These are phyloP conservation scores for Tolmerus cingulatus DNA, from an alignment of 2,888 invertebrate genomes.

Conservation along the genomic window DNA sequence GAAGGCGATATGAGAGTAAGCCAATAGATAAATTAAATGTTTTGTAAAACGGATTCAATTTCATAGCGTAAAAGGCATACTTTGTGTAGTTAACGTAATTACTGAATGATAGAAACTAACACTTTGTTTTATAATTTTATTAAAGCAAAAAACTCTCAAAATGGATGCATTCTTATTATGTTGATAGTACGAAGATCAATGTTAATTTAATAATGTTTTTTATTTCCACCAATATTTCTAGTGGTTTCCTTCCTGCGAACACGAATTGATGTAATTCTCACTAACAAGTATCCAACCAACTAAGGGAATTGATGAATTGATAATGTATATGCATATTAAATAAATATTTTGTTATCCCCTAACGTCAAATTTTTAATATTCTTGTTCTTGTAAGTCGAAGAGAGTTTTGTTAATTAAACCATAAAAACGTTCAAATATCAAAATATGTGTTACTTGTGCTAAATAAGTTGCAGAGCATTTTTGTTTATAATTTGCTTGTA, in stretches of 20 bases:
- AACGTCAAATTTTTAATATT: neutral
- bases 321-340: neutral
- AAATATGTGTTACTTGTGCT: neutral
- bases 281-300: too few relatives aligned
- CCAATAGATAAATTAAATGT: too few relatives aligned
- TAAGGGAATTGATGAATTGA: neutral
- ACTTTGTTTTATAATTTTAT: too few relatives aligned
- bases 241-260: neutral
- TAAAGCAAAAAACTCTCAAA: neutral
- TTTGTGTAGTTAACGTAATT: too few relatives aligned
- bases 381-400: neutral
- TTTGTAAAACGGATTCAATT: too few relatives aligned
- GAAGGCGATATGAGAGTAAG: too few relatives aligned
- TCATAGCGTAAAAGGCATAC: too few relatives aligned
- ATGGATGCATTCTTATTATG: neutral
- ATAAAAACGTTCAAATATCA: neutral
- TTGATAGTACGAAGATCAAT: neutral
- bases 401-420: neutral
- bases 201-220: neutral
- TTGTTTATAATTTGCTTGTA: neutral
- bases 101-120: too few relatives aligned
- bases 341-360: neutral
- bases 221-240: neutral
- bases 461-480: neutral
- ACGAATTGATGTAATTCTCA: neutral